Base-by-base conservation (phyloP, 2,797 vertebrate genomes). In the Ibycter americanus region DNA sequence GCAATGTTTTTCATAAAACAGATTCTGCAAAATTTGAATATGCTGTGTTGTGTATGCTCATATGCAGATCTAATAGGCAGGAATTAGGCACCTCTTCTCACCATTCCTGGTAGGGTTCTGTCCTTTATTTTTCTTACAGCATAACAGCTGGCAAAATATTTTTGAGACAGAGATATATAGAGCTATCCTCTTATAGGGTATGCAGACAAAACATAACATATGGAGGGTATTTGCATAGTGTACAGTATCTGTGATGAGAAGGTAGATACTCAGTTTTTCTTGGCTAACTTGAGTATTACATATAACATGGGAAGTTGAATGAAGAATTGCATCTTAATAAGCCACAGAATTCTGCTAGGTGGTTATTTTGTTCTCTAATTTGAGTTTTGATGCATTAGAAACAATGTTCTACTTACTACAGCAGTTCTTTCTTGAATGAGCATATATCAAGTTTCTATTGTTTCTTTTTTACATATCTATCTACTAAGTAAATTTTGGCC, bases 91-190 rank as follows among this genome's bases (percentile, higher is more conserved):
- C 68, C 83, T 90, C 38, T 86, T 40, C 68, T 66, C 15, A 86
- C 26, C 20, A 22, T 38, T 78, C 29, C 40, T 83, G 32, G 36
- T 61, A 80, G 36, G 8, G 12, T 76, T 63, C 27, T 77, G 91
- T 74, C 15, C 23, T 82, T 88, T 88, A 13, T 81, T 92, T 94
- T 89, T 42, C 47, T 84, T 85, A 42, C 3, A 51, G 11, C 7
- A 1, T 54, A 94, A 77, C 90, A 96, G 55, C 90, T 94, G 94
- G 74, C 18, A 90, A 91, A 96, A 83, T 93, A 71, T 52, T 90
- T 95, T 93, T 77, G 47, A 92, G 86, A 85, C 55, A 93, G 73
- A 94, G 91, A 95, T 71, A 56, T 70, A 89, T 54, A 93, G 59
- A 91, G 31, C 38, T 93, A 71, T 80, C 8, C 9, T 94, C 17